Evolutionary conservation across 2,888 invertebrate genomes (phyloP).

Genomic region (Podabrus alpinus): DNA sequence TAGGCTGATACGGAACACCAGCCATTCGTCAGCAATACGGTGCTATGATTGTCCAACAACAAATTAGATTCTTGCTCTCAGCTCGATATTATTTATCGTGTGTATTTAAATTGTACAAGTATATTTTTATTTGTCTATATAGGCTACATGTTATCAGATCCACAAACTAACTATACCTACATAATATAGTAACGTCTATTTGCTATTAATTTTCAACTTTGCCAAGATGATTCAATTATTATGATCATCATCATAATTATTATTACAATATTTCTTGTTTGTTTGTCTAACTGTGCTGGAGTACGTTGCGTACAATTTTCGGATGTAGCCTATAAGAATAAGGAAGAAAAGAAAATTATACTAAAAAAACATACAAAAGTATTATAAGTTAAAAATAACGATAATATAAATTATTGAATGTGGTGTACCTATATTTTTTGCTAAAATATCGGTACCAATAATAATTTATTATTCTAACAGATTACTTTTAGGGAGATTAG

Average conservation of each 20-base stretch:
- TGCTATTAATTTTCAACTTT: background rate
- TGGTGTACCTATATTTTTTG: background rate
- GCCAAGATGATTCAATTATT: background rate
- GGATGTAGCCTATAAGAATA: background rate
- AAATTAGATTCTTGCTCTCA: slow-evolving; percentile 21
- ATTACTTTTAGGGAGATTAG: background rate
- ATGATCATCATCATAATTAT: no score
- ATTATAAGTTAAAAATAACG: background rate
- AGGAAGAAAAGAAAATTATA: background rate
- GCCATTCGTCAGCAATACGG: slow-evolving; percentile 49
- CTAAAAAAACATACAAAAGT: no score
- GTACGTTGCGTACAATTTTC: background rate
- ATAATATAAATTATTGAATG: background rate
- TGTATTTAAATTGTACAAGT: background rate
- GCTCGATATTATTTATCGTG: slow-evolving; percentile 3
- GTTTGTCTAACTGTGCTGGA: background rate
- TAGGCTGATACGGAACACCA: slow-evolving; percentile 37
- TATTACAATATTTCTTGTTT: background rate
- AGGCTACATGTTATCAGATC: background rate
- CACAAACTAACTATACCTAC: background rate
- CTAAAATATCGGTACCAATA: background rate
- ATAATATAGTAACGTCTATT: background rate
- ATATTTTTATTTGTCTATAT: background rate
- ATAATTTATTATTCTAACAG: background rate
- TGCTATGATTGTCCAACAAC: slow-evolving; percentile 46